Base-by-base conservation (phyloP, 2,797 vertebrate genomes). In the Karalla daura region DNA sequence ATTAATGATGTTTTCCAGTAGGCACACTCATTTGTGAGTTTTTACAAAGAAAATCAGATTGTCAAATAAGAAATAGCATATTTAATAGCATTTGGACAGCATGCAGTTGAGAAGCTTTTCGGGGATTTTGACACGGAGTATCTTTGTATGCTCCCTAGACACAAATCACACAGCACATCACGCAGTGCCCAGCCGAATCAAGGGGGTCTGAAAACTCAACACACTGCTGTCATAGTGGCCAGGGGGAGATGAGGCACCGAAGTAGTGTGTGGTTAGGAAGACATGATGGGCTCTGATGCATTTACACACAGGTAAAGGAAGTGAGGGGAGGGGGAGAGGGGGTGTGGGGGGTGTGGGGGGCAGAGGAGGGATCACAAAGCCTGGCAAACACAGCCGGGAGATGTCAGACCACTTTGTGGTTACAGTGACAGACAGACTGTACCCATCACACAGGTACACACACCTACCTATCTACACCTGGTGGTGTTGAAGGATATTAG, bases 221-320 rank as follows among this genome's bases (percentile, higher is more conserved):
- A 53, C 28, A 3, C 5, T 2, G 0, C 51, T 36, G 15, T 27
- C 36, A 2, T 41, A 41, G 32, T 20, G 45, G 1, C 5, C 12
- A 41, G 10, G 18, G 39, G 25, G 12, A 21, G 55, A 23, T 40
- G 30, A 32, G 39, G 15, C 50, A 33, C 7, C 28, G 32, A 30
- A 18, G 33, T 13, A 36, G 60, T 25, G 55, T 69, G 70, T 33
- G 50, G 45, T 41, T 55, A 58, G 44, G 74, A 54, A 58, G 74
- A 84, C 64, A 54, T 86, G 81, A 92, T 86, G 66, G 78, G 63
- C 89, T 88, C 74, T 86, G 78, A 91, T 79, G 61, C 51, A 20
- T 63, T 47, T 80, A 72, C 78, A 49, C 55, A 72, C 55, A 73
- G 80, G 74, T 80, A 71, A 61, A 74, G 36, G 18, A 36, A 3